Conservation (phyloP, 2,797 vertebrate species). For the Gobionotothen gibberifrons region DNA sequence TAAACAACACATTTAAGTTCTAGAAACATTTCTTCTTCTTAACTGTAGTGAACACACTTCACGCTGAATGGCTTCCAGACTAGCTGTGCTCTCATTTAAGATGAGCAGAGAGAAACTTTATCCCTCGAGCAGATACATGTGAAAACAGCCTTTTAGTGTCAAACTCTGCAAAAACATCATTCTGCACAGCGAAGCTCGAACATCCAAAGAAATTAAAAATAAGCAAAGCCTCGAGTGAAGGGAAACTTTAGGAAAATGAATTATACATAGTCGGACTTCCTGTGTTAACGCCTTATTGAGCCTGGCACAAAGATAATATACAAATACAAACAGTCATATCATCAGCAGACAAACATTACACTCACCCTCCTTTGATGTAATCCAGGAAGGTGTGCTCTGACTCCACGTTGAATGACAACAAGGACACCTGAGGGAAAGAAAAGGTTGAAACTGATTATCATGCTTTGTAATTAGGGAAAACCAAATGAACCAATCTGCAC, state of each 20-base stretch:
- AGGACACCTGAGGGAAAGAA: conserved; percentile 86
- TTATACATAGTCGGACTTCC: neutral
- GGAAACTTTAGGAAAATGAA: neutral
- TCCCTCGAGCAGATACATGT: neutral
- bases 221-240: neutral
- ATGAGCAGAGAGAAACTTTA: neutral
- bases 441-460: conserved; percentile 46
- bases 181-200: conserved; percentile 13
- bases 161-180: neutral
- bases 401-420: conserved; percentile 93
- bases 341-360: conserved; percentile 30
- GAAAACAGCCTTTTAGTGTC: neutral
- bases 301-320: neutral
- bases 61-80: neutral
- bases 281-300: neutral
- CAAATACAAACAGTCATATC: neutral
- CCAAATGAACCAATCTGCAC: conserved; percentile 40
- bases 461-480: conserved; percentile 41
- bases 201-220: neutral
- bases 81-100: neutral
- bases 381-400: conserved; percentile 95
- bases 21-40: too few relatives aligned
- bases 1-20: too few relatives aligned
- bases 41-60: neutral
- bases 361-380: conserved; percentile 98